Evolutionary conservation across 2,113 vertebrate genomes (phyloP), one percentile per base, ranked within the genome.

Genomic region (Limnothrissa miodon): DNA sequence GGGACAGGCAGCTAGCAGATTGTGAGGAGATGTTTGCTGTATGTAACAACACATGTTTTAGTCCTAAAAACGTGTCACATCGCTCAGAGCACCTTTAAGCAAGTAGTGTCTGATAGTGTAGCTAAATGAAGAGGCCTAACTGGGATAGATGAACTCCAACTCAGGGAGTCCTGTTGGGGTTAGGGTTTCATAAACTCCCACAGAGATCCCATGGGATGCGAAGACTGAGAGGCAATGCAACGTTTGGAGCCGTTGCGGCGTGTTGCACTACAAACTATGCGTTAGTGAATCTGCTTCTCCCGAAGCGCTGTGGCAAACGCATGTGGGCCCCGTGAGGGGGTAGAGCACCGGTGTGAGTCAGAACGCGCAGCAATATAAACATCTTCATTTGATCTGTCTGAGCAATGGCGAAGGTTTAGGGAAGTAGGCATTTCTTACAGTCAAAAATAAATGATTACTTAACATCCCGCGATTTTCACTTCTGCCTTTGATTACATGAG

Each of bases 381-480:
- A 84, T 48, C 39, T 62, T 82, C 89, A 80, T 87, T 74, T 74
- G 23, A 86, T 88, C 86, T 33, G 85, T 85, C 66, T 87, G 23
- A 48, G 85, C 81, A 85, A 82, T 86, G 66, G 78, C 45, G 33
- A 23, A 17, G 78, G 39, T 91, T 93, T 92, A 92, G 91, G 93
- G 94, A 94, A 94, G 93, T 90, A 91, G 88, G 87, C 82, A 88
- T 88, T 91, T 85, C 81, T 82, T 80, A 78, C 90, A 85, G 88
- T 92, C 87, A 91, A 92, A 91, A 93, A 94, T 92, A 94, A 92
- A 89, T 83, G 83, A 94, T 94, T 94, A 94, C 91, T 88, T 92
- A 92, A 94, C 90, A 87, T 90, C 84, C 83, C 45, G 1, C 87
- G 89, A 90, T 91, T 94, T 94, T 95, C 94, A 93, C 93, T 95